Evolutionary conservation across 2,888 invertebrate species (phyloP), one percentile per base, ranked within the genome.

Genomic region (Allygus modestus): DNA sequence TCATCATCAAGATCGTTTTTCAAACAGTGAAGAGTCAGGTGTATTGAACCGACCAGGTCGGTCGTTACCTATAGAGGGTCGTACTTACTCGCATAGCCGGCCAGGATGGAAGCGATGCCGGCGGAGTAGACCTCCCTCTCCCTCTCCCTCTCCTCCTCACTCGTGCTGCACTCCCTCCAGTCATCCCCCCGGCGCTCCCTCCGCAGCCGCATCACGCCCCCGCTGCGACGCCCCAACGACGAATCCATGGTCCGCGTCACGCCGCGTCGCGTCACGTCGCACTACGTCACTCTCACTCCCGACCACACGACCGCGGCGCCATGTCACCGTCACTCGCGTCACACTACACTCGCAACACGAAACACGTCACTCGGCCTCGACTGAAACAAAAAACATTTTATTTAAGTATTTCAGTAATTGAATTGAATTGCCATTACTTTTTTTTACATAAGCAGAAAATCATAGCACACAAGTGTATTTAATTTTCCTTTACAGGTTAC

Each of bases 101-200:
- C 87, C 58, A 87, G 85, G 15, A 87, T 85, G 12, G 85, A 86
- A 23, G 87, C 87, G 41, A 87, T 84, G 2, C 87, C 87, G 2
- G 87, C 87, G 12, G 87, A 85, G 83, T 87, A 87, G 2, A 87
- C 86, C 23, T 86, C 87, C 15, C 85, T 85, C 46, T 86, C 85
- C 43, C 87, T 85, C 17, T 86, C 87, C 26, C 86, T 81, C 61
- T 86, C 86, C 61, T 86, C 86, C 83, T 87, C 87, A 23, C 86
- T 86, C 37, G 87, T 87, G 73, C 86, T 86, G 69, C 86, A 86
- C 81, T 87, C 87, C 37, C 87, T 84, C 87, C 87, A 87, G 31
- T 87, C 87, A 5, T 79, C 79, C n/a, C 86, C 86, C 41, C 87
- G 85, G 43, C 87, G 82, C 84, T 87, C 86, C 77, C 87, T 84